Evolutionary conservation across 2,888 invertebrate genomes (phyloP).

Genomic region (Stenichneumon culpator): DNA sequence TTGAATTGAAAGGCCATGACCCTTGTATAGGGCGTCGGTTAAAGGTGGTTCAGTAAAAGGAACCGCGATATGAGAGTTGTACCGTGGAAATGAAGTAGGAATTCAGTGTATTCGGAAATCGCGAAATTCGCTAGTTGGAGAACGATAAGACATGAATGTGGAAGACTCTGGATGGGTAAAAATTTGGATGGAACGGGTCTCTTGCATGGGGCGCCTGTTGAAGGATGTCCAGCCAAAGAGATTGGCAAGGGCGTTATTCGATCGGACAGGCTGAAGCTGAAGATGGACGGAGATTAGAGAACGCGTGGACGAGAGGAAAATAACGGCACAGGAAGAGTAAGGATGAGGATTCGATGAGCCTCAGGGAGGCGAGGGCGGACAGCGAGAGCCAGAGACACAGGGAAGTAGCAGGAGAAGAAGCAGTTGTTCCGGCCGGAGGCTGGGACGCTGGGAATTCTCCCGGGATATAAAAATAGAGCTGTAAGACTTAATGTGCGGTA

Average conservation of each 20-base stretch:
- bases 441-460: constrained; percentile 18
- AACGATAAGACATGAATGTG: background rate
- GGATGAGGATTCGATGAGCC: constrained; percentile 42
- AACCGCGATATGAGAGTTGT: background rate
- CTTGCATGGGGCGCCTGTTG: constrained; percentile 24
- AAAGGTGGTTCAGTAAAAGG: background rate
- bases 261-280: constrained; percentile 60
- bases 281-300: constrained; percentile 60
- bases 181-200: constrained; percentile 6
- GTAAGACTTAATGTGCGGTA: background rate
- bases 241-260: constrained; percentile 40
- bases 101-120: background rate
- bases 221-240: background rate
- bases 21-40: constrained; percentile 29
- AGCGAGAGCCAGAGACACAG: constrained; percentile 3
- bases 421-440: constrained; percentile 15
- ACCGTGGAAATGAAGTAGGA: background rate
- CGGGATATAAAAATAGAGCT: constrained; percentile 13
- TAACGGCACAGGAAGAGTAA: constrained; percentile 17
- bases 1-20: constrained; percentile 3
- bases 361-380: constrained; percentile 16
- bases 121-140: background rate
- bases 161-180: background rate
- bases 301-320: constrained; percentile 39
- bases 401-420: constrained; percentile 22